These are phyloP conservation scores for Papilio demoleus DNA, from an alignment of 2,888 invertebrate species.

Conservation along the genomic window DNA sequence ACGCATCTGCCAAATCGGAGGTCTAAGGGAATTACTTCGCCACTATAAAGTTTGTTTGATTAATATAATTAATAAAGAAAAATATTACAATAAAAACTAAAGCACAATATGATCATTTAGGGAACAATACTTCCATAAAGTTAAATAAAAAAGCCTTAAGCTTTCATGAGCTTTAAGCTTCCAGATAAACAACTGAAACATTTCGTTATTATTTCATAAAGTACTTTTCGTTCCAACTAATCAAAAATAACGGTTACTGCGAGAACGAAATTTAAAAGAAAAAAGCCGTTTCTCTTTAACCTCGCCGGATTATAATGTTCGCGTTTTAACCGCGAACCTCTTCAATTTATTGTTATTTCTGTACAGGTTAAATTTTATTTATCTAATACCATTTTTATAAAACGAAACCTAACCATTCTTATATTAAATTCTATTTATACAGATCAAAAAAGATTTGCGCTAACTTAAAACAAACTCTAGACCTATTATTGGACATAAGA, in stretches of 20 bases:
- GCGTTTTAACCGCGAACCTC: not conserved
- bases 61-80: too few species aligned
- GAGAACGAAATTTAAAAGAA: not conserved
- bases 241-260: conserved; percentile 13
- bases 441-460: not conserved
- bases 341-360: conserved; percentile 5
- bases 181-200: conserved; percentile 1
- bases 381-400: not conserved
- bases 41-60: too few species aligned
- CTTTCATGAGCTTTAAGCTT: not conserved
- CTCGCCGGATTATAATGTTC: conserved; percentile 14
- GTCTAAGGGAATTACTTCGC: too few species aligned
- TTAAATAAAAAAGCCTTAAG: conserved; percentile 3
- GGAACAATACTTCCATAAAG: not conserved
- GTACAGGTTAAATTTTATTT: not conserved
- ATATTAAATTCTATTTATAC: not conserved
- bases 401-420: not conserved
- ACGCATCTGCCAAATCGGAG: too few species aligned
- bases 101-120: not conserved
- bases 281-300: conserved; percentile 14
- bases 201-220: conserved; percentile 9
- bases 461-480: not conserved
- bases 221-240: conserved; percentile 15
- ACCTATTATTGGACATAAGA: too few species aligned
- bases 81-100: not conserved